Conservation (phyloP, 1,140 invertebrate genomes). For the Camponotus floridanus region DNA sequence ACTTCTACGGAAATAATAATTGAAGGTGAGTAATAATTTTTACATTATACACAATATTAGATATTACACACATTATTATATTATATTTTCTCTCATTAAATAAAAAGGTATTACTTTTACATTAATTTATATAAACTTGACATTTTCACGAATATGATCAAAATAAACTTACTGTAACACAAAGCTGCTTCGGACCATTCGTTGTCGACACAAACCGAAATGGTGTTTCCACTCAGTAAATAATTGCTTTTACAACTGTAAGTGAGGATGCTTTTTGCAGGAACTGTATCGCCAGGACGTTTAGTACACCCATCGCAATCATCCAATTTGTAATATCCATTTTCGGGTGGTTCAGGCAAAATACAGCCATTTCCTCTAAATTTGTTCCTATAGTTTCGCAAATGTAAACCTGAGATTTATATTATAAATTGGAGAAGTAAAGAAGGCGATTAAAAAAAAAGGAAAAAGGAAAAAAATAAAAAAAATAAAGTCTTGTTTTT, state of each 20-base stretch:
- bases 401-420: constrained; percentile 1
- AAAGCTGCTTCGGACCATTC: constrained; percentile 65
- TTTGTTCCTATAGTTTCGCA: constrained; percentile 10
- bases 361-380: constrained; percentile 59
- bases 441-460: not conserved
- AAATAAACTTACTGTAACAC: constrained; percentile 72
- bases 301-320: constrained; percentile 69
- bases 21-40: constrained; percentile 37
- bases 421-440: not conserved
- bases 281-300: constrained; percentile 67
- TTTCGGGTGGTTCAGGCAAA: constrained; percentile 70
- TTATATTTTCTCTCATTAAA: not conserved
- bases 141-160: not conserved
- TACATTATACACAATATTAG: constrained; percentile 12
- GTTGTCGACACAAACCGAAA: constrained; percentile 72
- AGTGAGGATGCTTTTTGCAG: constrained; percentile 73
- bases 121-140: not conserved
- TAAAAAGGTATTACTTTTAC: not conserved
- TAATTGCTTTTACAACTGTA: constrained; percentile 74
- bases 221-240: constrained; percentile 67
- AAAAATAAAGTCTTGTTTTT: not conserved
- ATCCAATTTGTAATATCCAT: constrained; percentile 71
- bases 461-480: too few species aligned
- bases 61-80: not conserved
- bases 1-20: constrained; percentile 59